phyloP scores from a whole-genome alignment of 2,888 invertebrate species.

The Troides oblongomaculatus region DNA sequence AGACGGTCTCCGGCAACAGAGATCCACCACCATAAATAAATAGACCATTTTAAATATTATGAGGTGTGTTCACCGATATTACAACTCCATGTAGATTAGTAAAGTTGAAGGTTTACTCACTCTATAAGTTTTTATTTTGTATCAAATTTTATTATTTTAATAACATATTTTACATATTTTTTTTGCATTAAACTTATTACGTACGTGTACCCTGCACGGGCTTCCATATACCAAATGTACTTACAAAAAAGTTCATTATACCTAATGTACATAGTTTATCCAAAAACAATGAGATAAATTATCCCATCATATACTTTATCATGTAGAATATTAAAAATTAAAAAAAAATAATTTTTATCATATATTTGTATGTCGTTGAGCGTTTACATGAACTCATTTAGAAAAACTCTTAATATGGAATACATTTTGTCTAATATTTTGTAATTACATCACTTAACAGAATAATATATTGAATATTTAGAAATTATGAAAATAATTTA shows the following conservation, averaged over 20 bases:
- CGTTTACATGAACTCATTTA: background rate
- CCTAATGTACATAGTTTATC: slow-evolving; percentile 28
- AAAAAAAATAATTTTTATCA: slow-evolving; percentile 22
- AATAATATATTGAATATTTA: slow-evolving; percentile 11
- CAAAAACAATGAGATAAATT: slow-evolving; percentile 28
- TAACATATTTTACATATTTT: slow-evolving; percentile 16
- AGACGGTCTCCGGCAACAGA: no score
- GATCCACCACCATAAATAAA: no score
- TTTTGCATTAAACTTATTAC: slow-evolving; percentile 18
- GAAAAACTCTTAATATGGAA: slow-evolving; percentile 1
- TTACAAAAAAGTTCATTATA: slow-evolving; percentile 21
- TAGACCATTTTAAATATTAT: no score
- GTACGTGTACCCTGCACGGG: slow-evolving; percentile 23
- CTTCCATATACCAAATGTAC: slow-evolving; percentile 31
- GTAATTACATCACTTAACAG: slow-evolving; percentile 3
- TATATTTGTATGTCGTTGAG: slow-evolving; percentile 22
- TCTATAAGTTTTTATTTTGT: slow-evolving; percentile 24
- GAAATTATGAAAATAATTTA: slow-evolving; percentile 26
- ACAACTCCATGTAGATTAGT: no score
- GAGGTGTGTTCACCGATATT: no score
- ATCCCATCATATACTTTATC: slow-evolving; percentile 26
- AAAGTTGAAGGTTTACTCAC: slow-evolving; percentile 4
- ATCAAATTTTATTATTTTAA: slow-evolving; percentile 18
- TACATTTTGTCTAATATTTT: background rate
- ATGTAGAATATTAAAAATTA: slow-evolving; percentile 17